phyloP scores from a whole-genome alignment of 2,888 invertebrate genomes.

The Drosophila histrio region DNA sequence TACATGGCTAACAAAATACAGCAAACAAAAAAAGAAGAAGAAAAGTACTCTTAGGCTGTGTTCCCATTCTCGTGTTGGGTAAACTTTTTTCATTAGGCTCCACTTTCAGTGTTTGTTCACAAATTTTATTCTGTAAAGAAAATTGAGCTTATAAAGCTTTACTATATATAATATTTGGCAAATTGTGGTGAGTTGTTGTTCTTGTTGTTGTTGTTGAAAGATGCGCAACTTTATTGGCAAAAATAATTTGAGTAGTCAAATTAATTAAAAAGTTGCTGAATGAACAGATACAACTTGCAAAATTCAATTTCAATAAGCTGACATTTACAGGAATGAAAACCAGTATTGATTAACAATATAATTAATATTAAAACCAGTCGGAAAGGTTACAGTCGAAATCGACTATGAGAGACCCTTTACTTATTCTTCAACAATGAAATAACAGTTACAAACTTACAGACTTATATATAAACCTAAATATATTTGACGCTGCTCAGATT shows the following conservation, averaged over 20 bases:
- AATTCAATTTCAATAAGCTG: conserved; percentile 1
- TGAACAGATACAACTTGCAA: not conserved
- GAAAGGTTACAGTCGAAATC: too few relatives aligned
- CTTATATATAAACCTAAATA: too few relatives aligned
- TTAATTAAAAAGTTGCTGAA: conserved; percentile 35
- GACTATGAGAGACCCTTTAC: too few relatives aligned
- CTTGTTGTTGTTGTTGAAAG: conserved; percentile 21
- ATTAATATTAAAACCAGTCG: too few relatives aligned
- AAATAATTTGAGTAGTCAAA: conserved; percentile 20
- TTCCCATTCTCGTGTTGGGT: conserved; percentile 3
- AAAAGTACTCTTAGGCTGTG: conserved; percentile 10
- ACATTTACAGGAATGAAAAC: not conserved
- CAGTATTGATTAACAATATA: too few relatives aligned
- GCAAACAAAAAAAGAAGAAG: not conserved
- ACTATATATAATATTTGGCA: conserved; percentile 12
- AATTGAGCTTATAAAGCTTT: conserved; percentile 16
- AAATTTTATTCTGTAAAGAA: conserved; percentile 6
- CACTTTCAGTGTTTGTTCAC: conserved; percentile 18
- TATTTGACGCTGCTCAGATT: too few relatives aligned
- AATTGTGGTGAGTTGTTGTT: conserved; percentile 13
- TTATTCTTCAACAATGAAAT: too few relatives aligned
- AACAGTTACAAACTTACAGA: too few relatives aligned
- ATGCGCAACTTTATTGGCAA: conserved; percentile 13
- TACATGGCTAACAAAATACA: conserved; percentile 4
- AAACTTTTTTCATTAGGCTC: conserved; percentile 52